Evolutionary conservation across 2,888 invertebrate species (phyloP), one percentile per base, ranked within the genome.

Genomic region (Copidosoma aretas): DNA sequence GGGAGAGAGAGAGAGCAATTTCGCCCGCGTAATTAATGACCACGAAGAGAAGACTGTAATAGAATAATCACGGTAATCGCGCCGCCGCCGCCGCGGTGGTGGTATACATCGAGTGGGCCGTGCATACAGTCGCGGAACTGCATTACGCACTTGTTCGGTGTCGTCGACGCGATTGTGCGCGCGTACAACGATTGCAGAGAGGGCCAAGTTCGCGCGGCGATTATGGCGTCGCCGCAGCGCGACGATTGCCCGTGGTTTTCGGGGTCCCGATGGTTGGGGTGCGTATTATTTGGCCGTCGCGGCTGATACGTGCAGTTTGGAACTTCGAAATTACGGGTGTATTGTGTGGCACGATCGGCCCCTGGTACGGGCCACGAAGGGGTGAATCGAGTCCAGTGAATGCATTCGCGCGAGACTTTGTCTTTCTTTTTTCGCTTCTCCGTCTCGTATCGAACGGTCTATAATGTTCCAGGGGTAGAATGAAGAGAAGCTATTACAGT

Each of bases 31-130:
- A 68, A 68, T 68, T 68, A 68, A 68, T 54, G 52, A 46, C 60
- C 43, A 19, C 51, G 54, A 1, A 60, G 52, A 60, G 56, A 60
- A 62, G 56, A 17, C 25, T 21, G 52, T 25, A 53, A 39, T 59
- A 32, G 59, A 59, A 53, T 63, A 63, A 67, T 67, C 58, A 54
- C 58, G 25, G 53, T 46, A 52, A 62, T 67, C 62, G 66, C 49
- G 60, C 10, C 21, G 58, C 15, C n/a, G n/a, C n/a, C n/a, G n/a
- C n/a, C n/a, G n/a, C n/a, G n/a, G n/a, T n/a, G n/a, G n/a, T n/a
- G n/a, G n/a, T n/a, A n/a, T n/a, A n/a, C n/a, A n/a, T n/a, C n/a
- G n/a, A n/a, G n/a, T n/a, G n/a, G 17, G 43, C 43, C 43, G 17
- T 46, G 43, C 43, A n/a, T n/a, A n/a, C n/a, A 46, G 14, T 46